Evolutionary conservation across 2,888 invertebrate genomes (phyloP).

Genomic region (Zhuqinia jingwanae): DNA sequence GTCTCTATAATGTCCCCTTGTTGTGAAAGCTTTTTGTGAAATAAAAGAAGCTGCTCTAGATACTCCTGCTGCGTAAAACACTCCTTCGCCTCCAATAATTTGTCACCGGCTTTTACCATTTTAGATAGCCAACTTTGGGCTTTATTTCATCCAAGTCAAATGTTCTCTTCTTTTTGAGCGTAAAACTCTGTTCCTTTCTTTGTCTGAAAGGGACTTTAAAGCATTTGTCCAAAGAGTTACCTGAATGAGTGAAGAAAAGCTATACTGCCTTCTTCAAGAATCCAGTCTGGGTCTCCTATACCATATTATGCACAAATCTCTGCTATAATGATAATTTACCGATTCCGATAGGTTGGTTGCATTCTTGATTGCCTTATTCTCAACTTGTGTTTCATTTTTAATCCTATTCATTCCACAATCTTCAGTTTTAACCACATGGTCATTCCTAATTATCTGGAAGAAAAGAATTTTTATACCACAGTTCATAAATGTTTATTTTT

Average conservation of each 20-base stretch:
- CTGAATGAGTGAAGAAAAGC: too few species aligned
- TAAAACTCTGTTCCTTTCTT: neutral
- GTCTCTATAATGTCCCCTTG: conserved; percentile 50
- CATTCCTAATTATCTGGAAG: too few species aligned
- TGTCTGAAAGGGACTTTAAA: neutral
- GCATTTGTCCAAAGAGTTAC: neutral
- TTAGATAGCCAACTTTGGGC: conserved; percentile 68
- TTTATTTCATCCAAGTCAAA: conserved; percentile 67
- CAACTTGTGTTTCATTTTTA: too few species aligned
- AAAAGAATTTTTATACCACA: too few species aligned
- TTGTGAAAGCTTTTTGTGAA: conserved; percentile 47
- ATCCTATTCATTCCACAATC: too few species aligned
- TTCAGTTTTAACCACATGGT: too few species aligned
- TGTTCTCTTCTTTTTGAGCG: conserved; percentile 59
- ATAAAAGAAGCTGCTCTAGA: conserved; percentile 33
- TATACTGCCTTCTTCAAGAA: too few species aligned
- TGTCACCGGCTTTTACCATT: conserved; percentile 51
- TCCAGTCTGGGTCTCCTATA: too few species aligned
- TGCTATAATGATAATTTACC: neutral
- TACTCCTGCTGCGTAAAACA: conserved; percentile 38
- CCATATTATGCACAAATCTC: too few species aligned
- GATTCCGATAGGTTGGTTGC: neutral
- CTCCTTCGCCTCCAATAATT: conserved; percentile 29
- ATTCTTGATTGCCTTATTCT: too few species aligned
- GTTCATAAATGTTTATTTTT: too few species aligned